Evolutionary conservation across 2,797 vertebrate genomes (phyloP).

Genomic region (Phyllotis vaccarum): DNA sequence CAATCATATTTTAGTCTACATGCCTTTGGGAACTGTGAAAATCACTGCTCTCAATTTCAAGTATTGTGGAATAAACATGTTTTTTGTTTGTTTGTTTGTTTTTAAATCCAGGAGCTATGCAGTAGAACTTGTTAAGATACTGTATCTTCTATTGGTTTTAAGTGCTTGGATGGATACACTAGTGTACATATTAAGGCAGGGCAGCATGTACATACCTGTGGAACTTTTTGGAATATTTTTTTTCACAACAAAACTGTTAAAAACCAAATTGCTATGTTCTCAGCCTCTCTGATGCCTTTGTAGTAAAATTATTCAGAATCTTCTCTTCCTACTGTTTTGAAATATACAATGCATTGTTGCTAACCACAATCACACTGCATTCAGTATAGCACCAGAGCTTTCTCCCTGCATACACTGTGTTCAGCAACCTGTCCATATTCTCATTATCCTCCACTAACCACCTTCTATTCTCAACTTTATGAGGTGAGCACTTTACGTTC

Average conservation of each 20-base stretch:
- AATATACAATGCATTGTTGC: background rate
- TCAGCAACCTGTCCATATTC: background rate
- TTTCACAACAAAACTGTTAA: background rate
- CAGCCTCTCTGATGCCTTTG: background rate
- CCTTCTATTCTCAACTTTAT: background rate
- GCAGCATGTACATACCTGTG: background rate
- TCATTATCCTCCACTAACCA: background rate
- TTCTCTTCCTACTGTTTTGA: background rate
- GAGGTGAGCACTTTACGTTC: background rate
- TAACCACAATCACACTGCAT: background rate
- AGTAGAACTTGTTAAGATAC: background rate
- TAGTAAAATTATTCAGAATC: background rate
- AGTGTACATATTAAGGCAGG: background rate
- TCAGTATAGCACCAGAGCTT: background rate
- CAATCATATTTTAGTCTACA: constrained; percentile 71
- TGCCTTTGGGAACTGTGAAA: constrained; percentile 70
- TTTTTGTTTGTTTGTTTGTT: background rate
- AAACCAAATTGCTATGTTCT: background rate
- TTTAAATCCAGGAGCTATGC: background rate
- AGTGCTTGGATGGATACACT: background rate
- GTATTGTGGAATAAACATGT: constrained; percentile 18
- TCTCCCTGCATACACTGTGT: too few relatives aligned
- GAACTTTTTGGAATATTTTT: constrained; percentile 2
- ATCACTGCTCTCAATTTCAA: constrained; percentile 61
- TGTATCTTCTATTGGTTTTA: background rate